Evolutionary conservation across 2,888 invertebrate genomes (phyloP).

Genomic region (Eupithecia pulchellata): DNA sequence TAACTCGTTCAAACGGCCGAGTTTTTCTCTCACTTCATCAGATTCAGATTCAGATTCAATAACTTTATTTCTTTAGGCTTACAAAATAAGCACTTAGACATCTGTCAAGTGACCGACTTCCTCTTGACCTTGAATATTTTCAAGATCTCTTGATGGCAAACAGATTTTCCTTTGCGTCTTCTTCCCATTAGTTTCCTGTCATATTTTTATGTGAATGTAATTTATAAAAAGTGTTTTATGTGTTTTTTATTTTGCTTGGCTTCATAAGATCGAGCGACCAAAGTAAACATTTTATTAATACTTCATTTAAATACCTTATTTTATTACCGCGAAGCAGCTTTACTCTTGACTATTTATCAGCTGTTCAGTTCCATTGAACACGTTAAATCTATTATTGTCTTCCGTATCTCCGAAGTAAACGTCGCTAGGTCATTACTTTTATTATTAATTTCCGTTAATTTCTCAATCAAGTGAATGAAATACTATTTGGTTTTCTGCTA

Average conservation of each 20-base stretch:
- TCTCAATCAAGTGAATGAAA: not conserved
- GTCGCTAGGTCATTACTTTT: not conserved
- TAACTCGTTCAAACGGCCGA: slow-evolving; percentile 67
- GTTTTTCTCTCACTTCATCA: slow-evolving; percentile 68
- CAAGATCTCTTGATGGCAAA: slow-evolving; percentile 60
- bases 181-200: slow-evolving; percentile 33
- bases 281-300: not conserved
- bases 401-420: not conserved
- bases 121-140: slow-evolving; percentile 70
- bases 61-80: too few relatives aligned
- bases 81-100: too few relatives aligned
- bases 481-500: not conserved
- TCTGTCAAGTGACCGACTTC: slow-evolving; percentile 66
- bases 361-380: not conserved
- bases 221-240: not conserved
- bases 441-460: not conserved
- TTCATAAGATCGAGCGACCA: not conserved
- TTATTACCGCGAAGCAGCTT: not conserved
- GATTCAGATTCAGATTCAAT: too few relatives aligned
- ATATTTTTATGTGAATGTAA: slow-evolving; percentile 26
- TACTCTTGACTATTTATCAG: not conserved
- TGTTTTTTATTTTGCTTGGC: not conserved
- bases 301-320: not conserved
- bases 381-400: not conserved
- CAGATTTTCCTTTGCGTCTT: slow-evolving; percentile 52